phyloP scores from a whole-genome alignment of 23 tunicate species.

The Trididemnum clinides region DNA sequence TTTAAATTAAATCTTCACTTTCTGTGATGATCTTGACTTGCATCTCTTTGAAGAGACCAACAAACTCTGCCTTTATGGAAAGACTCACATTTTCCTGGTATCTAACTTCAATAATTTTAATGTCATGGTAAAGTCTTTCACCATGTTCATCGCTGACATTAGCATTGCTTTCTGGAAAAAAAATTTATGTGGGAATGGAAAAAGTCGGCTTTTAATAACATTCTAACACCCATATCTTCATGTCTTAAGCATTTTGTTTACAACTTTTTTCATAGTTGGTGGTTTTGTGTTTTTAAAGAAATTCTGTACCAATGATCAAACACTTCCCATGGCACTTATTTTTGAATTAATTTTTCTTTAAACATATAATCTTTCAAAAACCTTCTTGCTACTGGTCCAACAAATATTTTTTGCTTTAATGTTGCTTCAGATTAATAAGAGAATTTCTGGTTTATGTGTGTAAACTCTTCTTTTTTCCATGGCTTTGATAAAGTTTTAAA shows the following conservation, averaged over 20 bases:
- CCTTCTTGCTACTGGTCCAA: conserved; percentile 2
- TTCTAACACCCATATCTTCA: neutral
- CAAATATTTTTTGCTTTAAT: neutral
- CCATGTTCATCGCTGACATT: too few species aligned
- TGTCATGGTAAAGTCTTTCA: too few species aligned
- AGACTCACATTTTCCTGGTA: too few species aligned
- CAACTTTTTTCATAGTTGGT: neutral
- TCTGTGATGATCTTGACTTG: too few species aligned
- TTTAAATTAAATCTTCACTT: too few species aligned
- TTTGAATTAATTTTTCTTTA: neutral
- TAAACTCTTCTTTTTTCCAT: conserved; percentile 11
- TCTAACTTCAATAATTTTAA: too few species aligned
- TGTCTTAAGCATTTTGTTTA: neutral
- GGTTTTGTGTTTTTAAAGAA: neutral
- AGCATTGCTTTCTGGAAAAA: too few species aligned
- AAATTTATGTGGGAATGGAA: conserved; percentile 16
- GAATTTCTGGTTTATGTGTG: neutral
- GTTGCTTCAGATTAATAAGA: neutral
- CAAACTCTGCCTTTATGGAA: too few species aligned
- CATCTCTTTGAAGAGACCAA: too few species aligned
- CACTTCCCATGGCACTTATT: neutral
- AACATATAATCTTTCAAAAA: neutral
- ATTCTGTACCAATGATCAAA: neutral
- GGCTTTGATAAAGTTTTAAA: conserved; percentile 33
- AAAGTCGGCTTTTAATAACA: neutral